phyloP scores from a whole-genome alignment of 2,888 invertebrate species.

The Drymonia ruficornis region DNA sequence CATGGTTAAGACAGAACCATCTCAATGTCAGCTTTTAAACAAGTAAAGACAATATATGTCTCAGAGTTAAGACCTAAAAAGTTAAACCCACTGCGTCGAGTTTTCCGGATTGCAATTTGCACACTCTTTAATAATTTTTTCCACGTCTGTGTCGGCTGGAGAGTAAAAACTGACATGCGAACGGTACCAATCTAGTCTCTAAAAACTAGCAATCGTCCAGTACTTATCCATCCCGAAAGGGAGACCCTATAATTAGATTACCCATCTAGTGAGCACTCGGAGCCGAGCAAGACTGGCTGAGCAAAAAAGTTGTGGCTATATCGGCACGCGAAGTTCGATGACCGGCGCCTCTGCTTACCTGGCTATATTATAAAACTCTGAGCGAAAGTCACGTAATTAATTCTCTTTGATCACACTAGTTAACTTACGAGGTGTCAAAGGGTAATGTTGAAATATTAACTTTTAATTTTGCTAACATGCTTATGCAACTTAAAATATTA shows the following conservation, averaged over 20 bases:
- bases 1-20: too few species aligned
- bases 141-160: neutral
- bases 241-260: slow-evolving; percentile 76
- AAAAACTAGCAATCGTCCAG: slow-evolving; percentile 55
- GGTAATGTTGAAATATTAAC: neutral
- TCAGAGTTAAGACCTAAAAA: too few species aligned
- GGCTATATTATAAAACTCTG: slow-evolving; percentile 62
- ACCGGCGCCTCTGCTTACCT: slow-evolving; percentile 64
- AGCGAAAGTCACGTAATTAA: slow-evolving; percentile 62
- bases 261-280: slow-evolving; percentile 65
- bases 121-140: too few species aligned
- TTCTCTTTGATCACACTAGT: slow-evolving; percentile 29
- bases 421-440: slow-evolving; percentile 9
- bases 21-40: too few species aligned
- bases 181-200: slow-evolving; percentile 41
- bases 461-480: neutral
- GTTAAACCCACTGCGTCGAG: too few species aligned
- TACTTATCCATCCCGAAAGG: slow-evolving; percentile 55
- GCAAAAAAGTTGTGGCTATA: slow-evolving; percentile 70
- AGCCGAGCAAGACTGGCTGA: slow-evolving; percentile 65
- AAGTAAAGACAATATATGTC: too few species aligned
- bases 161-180: slow-evolving; percentile 29
- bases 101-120: too few species aligned
- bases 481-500: neutral
- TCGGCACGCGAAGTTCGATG: slow-evolving; percentile 68